phyloP scores from a whole-genome alignment of 2,888 invertebrate genomes.

The Ametastegia equiseti region DNA sequence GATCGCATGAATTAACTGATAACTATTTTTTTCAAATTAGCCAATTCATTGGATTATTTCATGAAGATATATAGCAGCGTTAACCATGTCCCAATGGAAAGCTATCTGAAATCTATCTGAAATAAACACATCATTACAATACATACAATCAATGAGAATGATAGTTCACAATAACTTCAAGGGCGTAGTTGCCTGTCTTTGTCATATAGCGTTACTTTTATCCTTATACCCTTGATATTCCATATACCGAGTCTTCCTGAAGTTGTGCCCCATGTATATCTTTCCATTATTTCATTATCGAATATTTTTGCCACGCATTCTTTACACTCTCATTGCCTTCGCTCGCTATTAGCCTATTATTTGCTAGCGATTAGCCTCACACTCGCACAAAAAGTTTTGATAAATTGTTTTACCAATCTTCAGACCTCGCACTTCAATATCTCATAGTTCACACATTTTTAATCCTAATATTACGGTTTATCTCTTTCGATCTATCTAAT shows the following conservation, averaged over 20 bases:
- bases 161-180: conserved; percentile 51
- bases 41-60: conserved; percentile 64
- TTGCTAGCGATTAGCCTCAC: neutral
- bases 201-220: neutral
- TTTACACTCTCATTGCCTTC: neutral
- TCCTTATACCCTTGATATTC: conserved; percentile 5
- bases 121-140: conserved; percentile 74
- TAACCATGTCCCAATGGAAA: conserved; percentile 74
- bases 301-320: conserved; percentile 19
- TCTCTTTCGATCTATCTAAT: neutral
- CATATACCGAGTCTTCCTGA: conserved; percentile 39
- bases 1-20: conserved; percentile 53
- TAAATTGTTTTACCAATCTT: neutral
- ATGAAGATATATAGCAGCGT: conserved; percentile 73
- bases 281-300: neutral
- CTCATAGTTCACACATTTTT: neutral
- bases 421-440: neutral
- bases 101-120: conserved; percentile 76
- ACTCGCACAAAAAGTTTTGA: neutral
- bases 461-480: neutral
- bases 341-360: neutral
- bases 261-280: conserved; percentile 39
- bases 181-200: neutral
- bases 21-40: conserved; percentile 58
- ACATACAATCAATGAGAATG: conserved; percentile 68